Percentiles rank a stretch among this genome's conserved stretches.
These are phyloP conservation scores for Athalia circularis DNA, from an alignment of 2,888 invertebrate genomes.

Conservation along the genomic window DNA sequence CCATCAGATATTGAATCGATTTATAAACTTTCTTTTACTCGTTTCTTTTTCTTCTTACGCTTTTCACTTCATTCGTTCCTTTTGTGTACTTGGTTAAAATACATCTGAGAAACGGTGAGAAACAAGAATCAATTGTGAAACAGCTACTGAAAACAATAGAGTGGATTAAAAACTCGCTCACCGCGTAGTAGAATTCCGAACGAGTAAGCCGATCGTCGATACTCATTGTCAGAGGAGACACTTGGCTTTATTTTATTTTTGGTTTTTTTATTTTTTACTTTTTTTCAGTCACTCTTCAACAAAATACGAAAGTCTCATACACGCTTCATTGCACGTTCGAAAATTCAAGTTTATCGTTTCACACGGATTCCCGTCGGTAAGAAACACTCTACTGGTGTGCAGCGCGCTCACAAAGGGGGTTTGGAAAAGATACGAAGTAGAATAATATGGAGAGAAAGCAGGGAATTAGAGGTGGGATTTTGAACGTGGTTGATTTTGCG, in stretches of 20 bases:
- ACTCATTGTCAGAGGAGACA: not conserved
- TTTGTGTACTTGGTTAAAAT: not conserved
- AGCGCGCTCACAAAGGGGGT: not conserved
- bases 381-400: not conserved
- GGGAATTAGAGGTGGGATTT: not conserved
- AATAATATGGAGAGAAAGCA: not conserved
- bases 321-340: too few species aligned
- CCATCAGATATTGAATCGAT: constrained; percentile 35
- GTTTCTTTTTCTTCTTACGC: not conserved
- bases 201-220: too few species aligned
- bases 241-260: constrained; percentile 13
- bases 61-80: not conserved
- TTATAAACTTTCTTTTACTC: constrained; percentile 34
- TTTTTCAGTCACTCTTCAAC: not conserved
- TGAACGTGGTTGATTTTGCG: not conserved
- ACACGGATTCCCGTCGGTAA: not conserved
- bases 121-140: not conserved
- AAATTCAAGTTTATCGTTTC: too few species aligned
- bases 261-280: not conserved
- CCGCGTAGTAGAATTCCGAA: too few species aligned
- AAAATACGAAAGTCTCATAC: too few species aligned
- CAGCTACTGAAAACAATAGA: not conserved
- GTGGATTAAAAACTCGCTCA: not conserved
- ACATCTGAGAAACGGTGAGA: not conserved
- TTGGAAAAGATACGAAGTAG: not conserved